Conservation (phyloP, 1,140 invertebrate genomes). For the Idris sp. region DNA sequence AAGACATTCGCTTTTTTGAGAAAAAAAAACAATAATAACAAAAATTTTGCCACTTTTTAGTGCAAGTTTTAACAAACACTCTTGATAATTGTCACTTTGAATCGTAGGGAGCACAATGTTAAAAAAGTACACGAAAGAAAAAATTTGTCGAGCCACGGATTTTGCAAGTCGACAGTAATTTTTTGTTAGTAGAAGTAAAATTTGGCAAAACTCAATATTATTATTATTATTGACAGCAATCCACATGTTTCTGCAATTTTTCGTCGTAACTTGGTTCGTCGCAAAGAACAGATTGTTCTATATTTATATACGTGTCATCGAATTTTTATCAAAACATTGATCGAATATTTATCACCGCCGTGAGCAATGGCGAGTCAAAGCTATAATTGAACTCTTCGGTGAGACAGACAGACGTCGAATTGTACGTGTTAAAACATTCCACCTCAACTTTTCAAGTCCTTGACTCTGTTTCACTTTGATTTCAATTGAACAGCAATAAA, state of each 20-base stretch:
- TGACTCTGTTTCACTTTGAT: conserved; percentile 25
- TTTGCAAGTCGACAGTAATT: background rate
- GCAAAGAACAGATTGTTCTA: conserved; percentile 7
- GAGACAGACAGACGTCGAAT: conserved; percentile 64
- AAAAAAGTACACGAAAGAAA: conserved; percentile 14
- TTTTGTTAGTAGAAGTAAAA: conserved; percentile 5
- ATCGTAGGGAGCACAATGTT: background rate
- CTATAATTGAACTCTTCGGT: conserved; percentile 55
- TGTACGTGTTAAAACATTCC: conserved; percentile 62
- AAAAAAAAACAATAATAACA: too few relatives aligned
- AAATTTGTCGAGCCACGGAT: conserved; percentile 31
- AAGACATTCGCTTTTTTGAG: too few relatives aligned
- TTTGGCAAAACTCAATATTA: background rate
- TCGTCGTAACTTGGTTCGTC: conserved; percentile 27
- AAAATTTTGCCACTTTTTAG: conserved; percentile 8
- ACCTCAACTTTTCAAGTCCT: conserved; percentile 60
- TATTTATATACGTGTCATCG: conserved; percentile 21
- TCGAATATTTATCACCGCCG: conserved; percentile 60
- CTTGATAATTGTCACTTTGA: background rate
- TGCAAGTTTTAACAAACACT: conserved; percentile 1
- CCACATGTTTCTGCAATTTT: conserved; percentile 58
- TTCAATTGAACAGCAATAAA: conserved; percentile 7
- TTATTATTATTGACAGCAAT: conserved; percentile 53
- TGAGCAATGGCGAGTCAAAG: conserved; percentile 65
- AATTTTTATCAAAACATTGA: conserved; percentile 46